Base-by-base conservation (phyloP, 1,140 invertebrate species). In the Littorina saxatilis region DNA sequence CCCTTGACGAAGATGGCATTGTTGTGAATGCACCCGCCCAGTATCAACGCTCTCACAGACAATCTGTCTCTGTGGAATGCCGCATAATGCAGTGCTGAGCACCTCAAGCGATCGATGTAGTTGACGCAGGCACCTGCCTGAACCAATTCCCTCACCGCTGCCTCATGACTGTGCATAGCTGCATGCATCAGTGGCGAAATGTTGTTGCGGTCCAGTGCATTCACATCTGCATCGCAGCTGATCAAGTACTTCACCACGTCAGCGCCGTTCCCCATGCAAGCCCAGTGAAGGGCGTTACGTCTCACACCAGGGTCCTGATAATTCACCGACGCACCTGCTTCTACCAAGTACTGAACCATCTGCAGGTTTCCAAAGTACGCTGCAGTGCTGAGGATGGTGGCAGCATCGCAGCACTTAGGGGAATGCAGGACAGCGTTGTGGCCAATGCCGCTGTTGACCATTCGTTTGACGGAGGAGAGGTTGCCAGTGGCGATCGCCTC, bases 41-140 rank as follows among this genome's bases (percentile, higher is more conserved):
- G 83, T 9, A 90, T 83, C 15, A 89, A 61, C 2, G 77, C 52
- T 20, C 35, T 50, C 58, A 85, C 83, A 13, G 89, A 73, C 1
- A 66, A 43, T 1, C 83, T 55, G 52, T 84, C 76, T 0, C 83
- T 80, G 70, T 89, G 84, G 58, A 87, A 85, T 17, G 84, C 83
- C 20, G 88, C 86, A 76, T 90, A 90, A 61, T 90, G 88, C 15
- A 90, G 75, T 4, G 87, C 86, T 20, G 88, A 88, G 43, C 87
- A 89, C n/a, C 84, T 66, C 63, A 89, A 79, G 29, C 86, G 66
- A 47, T 90, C 89, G 7, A 74, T 70, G 23, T 74, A 43, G 39
- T 83, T 82, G 13, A 86, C 80, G 58, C 87, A 75, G 27, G 86
- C 86, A 5, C 89, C 89, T 76, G 84, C 63, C 37, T 84, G 61